Evolutionary conservation across 1,140 invertebrate genomes (phyloP).

Genomic region (Euura lappo): DNA sequence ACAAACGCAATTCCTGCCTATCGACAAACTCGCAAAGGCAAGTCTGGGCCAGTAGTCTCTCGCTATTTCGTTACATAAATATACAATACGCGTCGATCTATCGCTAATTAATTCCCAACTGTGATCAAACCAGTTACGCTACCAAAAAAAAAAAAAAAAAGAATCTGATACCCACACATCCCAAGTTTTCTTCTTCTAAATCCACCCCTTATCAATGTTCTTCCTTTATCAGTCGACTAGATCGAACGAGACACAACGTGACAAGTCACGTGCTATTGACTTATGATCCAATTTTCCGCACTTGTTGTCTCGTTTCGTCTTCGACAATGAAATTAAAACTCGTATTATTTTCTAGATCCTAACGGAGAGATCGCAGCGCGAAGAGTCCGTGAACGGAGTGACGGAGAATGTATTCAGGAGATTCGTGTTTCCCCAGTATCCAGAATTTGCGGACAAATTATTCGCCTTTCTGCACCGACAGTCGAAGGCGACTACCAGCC

Average conservation of each 20-base stretch:
- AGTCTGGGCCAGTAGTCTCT: too few relatives aligned
- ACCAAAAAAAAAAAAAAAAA: constrained; percentile 8
- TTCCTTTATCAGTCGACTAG: too few relatives aligned
- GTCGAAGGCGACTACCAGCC: constrained; percentile 66
- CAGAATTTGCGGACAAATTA: constrained; percentile 71
- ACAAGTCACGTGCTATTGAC: too few relatives aligned
- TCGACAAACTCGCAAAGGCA: constrained; percentile 75
- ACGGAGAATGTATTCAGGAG: constrained; percentile 66
- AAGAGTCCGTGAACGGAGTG: constrained; percentile 71
- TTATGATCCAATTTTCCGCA: too few relatives aligned
- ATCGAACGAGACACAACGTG: too few relatives aligned
- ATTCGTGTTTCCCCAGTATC: constrained; percentile 80
- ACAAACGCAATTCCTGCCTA: constrained; percentile 68
- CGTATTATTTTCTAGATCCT: constrained; percentile 64
- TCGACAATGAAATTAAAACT: too few relatives aligned
- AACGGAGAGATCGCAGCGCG: constrained; percentile 66
- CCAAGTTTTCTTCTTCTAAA: too few relatives aligned
- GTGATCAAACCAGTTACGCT: not conserved
- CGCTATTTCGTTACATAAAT: constrained; percentile 23
- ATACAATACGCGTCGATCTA: constrained; percentile 28
- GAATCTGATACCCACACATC: too few relatives aligned
- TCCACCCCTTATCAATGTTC: too few relatives aligned
- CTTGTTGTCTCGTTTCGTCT: too few relatives aligned
- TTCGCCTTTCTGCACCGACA: constrained; percentile 68
- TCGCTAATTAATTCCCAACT: constrained; percentile 26